Conservation (phyloP, 1,140 invertebrate species). For the Lanistes nyassanus region DNA sequence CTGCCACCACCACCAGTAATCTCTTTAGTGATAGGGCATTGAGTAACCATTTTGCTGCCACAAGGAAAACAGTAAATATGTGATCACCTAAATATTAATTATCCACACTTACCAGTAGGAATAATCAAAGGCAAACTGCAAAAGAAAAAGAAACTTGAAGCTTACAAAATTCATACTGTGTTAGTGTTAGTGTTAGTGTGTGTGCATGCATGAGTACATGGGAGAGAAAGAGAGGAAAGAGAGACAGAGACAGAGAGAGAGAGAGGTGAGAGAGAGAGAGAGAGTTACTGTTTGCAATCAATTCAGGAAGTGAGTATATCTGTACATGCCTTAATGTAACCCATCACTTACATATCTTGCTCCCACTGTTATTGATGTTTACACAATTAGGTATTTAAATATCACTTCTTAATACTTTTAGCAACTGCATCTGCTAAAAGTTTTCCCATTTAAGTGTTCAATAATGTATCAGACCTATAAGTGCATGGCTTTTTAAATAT, state of each 20-base stretch:
- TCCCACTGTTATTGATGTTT: too few species aligned
- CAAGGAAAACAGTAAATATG: not conserved
- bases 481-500: too few species aligned
- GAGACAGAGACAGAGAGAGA: not conserved
- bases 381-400: too few species aligned
- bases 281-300: not conserved
- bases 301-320: too few species aligned
- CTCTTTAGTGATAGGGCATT: not conserved
- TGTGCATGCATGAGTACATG: not conserved
- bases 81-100: not conserved
- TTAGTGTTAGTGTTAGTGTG: not conserved
- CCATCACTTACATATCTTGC: too few species aligned
- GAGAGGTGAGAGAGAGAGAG: not conserved
- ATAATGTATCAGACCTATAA: too few species aligned
- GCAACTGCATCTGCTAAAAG: too few species aligned
- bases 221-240: not conserved
- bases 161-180: too few species aligned
- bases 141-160: too few species aligned
- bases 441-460: too few species aligned
- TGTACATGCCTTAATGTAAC: too few species aligned
- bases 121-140: slow-evolving; percentile 65
- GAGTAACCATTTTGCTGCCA: not conserved
- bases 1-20: not conserved
- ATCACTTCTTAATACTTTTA: too few species aligned
- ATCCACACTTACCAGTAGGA: slow-evolving; percentile 63